Evolutionary conservation across 1,140 invertebrate genomes (phyloP).

Genomic region (Zeugodacus cucurbitae): DNA sequence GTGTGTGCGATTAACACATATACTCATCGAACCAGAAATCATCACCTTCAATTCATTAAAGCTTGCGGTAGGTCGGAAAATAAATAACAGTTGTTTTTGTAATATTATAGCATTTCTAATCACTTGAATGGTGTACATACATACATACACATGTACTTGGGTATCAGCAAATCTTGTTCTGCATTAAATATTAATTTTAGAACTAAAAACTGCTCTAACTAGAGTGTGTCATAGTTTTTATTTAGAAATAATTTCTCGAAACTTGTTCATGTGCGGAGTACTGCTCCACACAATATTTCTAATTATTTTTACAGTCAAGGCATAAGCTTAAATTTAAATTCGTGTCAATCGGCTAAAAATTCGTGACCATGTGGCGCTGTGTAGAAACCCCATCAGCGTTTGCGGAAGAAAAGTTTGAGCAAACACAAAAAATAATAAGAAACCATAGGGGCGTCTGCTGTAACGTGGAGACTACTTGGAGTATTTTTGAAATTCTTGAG

Average conservation of each 20-base stretch:
- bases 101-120: neutral
- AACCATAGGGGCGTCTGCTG: neutral
- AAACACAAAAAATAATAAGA: neutral
- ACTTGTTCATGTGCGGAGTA: neutral
- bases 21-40: neutral
- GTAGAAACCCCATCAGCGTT: neutral
- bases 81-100: neutral
- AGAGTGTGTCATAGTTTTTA: neutral
- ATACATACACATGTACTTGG: neutral
- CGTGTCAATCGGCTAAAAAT: neutral
- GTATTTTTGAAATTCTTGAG: no score
- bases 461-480: no score
- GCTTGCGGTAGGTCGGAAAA: neutral
- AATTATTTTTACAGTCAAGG: neutral
- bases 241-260: neutral
- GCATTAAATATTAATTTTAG: neutral
- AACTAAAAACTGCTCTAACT: neutral
- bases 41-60: neutral
- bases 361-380: neutral
- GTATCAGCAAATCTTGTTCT: neutral
- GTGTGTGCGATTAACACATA: neutral
- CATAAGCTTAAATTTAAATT: neutral
- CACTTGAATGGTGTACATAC: neutral
- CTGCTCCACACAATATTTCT: neutral
- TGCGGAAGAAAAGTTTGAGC: neutral